Conservation (phyloP, 2,797 vertebrate species). For the Lacerta viridis region DNA sequence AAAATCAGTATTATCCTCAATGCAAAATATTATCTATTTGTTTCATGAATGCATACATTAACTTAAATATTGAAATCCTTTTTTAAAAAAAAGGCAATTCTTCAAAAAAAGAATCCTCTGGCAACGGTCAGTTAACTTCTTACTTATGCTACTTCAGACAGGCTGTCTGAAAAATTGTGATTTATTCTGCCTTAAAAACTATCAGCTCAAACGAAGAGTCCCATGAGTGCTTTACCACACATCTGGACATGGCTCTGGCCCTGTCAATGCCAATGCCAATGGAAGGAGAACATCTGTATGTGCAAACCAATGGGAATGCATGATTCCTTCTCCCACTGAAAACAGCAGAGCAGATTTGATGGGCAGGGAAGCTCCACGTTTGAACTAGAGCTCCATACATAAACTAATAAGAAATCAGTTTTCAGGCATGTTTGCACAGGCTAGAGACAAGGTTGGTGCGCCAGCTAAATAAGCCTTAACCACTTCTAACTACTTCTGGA, state of each 20-base stretch:
- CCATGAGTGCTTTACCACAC: neutral
- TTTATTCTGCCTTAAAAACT: neutral
- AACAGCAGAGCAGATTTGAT: neutral
- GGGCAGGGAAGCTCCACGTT: neutral
- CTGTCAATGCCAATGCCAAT: neutral
- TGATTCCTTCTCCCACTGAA: neutral
- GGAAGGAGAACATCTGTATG: neutral
- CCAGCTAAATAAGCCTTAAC: neutral
- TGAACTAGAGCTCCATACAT: neutral
- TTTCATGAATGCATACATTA: constrained; percentile 15
- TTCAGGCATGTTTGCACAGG: neutral
- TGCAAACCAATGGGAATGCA: neutral
- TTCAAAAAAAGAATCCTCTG: neutral
- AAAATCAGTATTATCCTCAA: neutral
- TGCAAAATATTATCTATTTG: constrained; percentile 7
- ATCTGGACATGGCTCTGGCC: neutral
- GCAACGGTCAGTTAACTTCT: neutral
- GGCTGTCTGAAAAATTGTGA: neutral
- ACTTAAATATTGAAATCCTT: neutral
- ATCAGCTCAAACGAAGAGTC: neutral
- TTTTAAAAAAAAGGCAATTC: neutral
- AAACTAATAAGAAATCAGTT: neutral
- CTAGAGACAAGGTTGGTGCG: neutral
- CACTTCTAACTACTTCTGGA: neutral
- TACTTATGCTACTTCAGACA: neutral